A percentile compares a stretch with the other conserved stretches of the same genome.
Evolutionary conservation across 2,113 vertebrate species (phyloP).

Genomic region (Regulus satrapa): DNA sequence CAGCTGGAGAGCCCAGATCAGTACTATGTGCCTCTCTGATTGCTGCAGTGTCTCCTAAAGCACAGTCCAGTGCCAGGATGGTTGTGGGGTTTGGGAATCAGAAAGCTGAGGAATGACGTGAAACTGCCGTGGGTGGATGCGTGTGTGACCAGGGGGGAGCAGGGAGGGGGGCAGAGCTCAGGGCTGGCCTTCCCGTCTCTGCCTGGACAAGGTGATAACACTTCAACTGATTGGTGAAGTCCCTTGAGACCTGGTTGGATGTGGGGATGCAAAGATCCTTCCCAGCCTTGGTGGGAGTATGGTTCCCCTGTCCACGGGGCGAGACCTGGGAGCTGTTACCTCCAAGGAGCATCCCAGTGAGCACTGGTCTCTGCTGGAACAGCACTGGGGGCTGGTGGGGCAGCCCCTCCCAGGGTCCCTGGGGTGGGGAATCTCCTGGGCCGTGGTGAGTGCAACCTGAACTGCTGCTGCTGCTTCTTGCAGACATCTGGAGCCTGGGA

Average conservation of each 20-base stretch:
- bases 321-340: background rate
- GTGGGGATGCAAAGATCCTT: background rate
- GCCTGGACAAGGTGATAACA: background rate
- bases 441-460: background rate
- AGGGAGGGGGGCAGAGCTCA: background rate
- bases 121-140: rapidly evolving
- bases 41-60: background rate
- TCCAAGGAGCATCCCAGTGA: background rate
- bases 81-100: background rate
- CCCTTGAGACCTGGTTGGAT: background rate
- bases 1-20: background rate
- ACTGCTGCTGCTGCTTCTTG: background rate
- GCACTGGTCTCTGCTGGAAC: background rate
- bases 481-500: constrained; percentile 89
- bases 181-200: background rate
- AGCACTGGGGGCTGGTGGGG: background rate
- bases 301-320: rapidly evolving
- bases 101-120: background rate
- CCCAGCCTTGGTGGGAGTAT: rapidly evolving
- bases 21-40: background rate
- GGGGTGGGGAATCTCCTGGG: background rate
- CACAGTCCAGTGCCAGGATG: background rate
- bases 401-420: rapidly evolving
- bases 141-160: rapidly evolving
- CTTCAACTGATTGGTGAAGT: background rate